Evolutionary conservation across 2,113 vertebrate species (phyloP), one percentile per base, ranked within the genome.

Genomic region (Myxocyprinus asiaticus): DNA sequence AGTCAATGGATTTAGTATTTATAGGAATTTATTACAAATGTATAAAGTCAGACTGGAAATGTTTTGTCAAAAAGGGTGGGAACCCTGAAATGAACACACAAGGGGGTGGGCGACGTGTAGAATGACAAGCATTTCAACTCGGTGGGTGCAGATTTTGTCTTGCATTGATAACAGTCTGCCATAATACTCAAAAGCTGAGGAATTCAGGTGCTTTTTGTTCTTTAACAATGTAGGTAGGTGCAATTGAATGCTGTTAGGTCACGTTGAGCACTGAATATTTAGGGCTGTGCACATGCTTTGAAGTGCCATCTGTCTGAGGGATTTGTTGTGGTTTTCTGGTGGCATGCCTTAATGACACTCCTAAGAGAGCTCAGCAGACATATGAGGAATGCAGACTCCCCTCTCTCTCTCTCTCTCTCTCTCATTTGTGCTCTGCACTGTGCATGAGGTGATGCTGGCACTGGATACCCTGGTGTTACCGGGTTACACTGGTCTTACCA

Each of bases 261-360:
- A 78, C 50, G 50, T 71, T 77, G 17, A 77, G 65, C 59, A 71
- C 74, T 69, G 51, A 62, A 17, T 50, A 11, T 22, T 9, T 58
- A 70, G 53, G 67, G 78, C 53, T 33, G 22, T 33, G 22, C 22
- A 33, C 22, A 33, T 33, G 22, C 22, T 77, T 73, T 68, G 78
- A 72, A 77, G 73, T 81, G 33, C 67, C 77, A 77, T 61, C 78
- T 80, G 62, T 71, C 45, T 70, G 63, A 67, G 42, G 74, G 66
- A 55, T 77, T 71, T 80, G 78, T 80, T 71, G 22, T 79, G 77
- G 61, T 22, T 65, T 64, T 64, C 67, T 75, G 77, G 59, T 79
- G 62, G 66, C 2, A 12, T 51, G 44, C 69, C 71, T 55, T 76
- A 79, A 76, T 62, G 82, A 72, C 68, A 67, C 79, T 77, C 56